Percentiles rank a stretch among this genome's conserved stretches.
Conservation (phyloP, 2,113 vertebrate species). For the Lipotes vexillifer region DNA sequence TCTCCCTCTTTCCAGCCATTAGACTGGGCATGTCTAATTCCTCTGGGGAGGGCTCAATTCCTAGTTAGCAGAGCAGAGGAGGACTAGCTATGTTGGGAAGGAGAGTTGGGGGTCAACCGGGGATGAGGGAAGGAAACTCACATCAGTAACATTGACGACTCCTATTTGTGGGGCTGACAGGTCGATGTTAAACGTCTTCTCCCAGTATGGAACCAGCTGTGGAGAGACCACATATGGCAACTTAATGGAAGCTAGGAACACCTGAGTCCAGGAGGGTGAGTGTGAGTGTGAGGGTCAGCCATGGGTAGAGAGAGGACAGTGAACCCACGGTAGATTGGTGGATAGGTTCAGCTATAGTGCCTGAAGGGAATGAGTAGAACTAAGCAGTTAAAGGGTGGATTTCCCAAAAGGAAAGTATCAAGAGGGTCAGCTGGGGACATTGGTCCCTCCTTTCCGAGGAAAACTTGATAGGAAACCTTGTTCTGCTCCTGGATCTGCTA, state of each 20-base stretch:
- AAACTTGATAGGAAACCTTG: not conserved
- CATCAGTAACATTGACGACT: conserved; percentile 91
- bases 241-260: not conserved
- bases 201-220: conserved; percentile 94
- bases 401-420: not conserved
- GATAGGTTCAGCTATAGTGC: not conserved
- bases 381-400: not conserved
- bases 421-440: not conserved
- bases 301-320: too few relatives aligned
- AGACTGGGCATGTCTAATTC: not conserved
- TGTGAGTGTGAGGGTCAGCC: not conserved
- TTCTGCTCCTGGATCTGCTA: not conserved
- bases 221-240: conserved; percentile 20
- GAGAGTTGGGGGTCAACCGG: not conserved
- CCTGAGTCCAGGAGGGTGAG: not conserved
- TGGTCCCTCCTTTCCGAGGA: not conserved
- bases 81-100: not conserved
- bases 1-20: not conserved
- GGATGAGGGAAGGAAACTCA: conserved; percentile 77
- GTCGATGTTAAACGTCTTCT: conserved; percentile 92
- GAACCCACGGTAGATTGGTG: not conserved
- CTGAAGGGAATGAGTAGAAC: not conserved
- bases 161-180: conserved; percentile 91
- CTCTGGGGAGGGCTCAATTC: not conserved
- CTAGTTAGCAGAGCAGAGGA: not conserved